A percentile compares a stretch with the other conserved stretches of the same genome.
Conservation (phyloP, 1,140 invertebrate species). For the Tetragnatha versicolor region DNA sequence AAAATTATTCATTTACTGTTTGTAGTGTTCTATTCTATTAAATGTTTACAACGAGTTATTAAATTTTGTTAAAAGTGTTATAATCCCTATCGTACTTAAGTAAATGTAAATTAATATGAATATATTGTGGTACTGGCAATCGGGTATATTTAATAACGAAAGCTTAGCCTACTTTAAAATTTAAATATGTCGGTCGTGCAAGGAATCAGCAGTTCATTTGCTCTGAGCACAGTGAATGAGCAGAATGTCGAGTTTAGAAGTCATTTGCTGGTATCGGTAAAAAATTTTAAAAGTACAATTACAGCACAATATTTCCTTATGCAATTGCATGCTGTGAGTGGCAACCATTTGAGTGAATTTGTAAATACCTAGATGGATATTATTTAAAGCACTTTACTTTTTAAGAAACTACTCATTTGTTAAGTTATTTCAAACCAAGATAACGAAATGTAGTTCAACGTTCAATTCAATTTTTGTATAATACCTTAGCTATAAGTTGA, state of each 20-base stretch:
- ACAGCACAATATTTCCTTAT: background rate
- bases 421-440: background rate
- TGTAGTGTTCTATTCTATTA: background rate
- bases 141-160: background rate
- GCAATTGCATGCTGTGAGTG: background rate
- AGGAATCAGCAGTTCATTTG: background rate
- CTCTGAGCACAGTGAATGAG: background rate
- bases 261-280: background rate
- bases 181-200: background rate
- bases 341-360: no score
- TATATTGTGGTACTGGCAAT: background rate
- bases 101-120: background rate
- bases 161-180: background rate
- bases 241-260: background rate
- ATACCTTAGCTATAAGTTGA: background rate
- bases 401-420: background rate
- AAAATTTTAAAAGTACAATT: slow-evolving; percentile 1
- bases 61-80: background rate
- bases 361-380: background rate
- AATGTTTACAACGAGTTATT: background rate
- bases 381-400: background rate
- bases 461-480: background rate
- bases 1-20: background rate
- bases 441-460: background rate
- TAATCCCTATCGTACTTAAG: background rate